phyloP scores from a whole-genome alignment of 2,888 invertebrate species.

The Leptopilina myrica region DNA sequence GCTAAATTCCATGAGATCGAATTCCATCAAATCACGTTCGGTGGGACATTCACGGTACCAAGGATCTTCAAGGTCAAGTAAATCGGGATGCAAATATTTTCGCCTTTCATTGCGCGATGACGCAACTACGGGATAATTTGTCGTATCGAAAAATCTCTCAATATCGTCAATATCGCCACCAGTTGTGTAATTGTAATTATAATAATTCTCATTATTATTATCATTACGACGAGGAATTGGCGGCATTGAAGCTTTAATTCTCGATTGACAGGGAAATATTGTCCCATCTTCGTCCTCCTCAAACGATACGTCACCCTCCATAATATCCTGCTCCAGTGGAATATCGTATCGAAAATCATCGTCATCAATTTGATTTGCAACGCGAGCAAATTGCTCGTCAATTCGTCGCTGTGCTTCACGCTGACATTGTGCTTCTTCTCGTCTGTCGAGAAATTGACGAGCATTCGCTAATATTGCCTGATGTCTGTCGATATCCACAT shows the following conservation, averaged over 20 bases:
- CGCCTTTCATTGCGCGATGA: conserved; percentile 44
- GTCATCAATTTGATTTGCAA: conserved; percentile 38
- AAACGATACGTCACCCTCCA: conserved; percentile 60
- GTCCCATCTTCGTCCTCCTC: conserved; percentile 59
- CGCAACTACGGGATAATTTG: conserved; percentile 58
- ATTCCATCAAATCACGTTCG: conserved; percentile 62
- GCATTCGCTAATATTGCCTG: conserved; percentile 64
- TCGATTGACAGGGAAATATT: conserved; percentile 55
- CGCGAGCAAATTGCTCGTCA: conserved; percentile 57
- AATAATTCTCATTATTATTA: neutral
- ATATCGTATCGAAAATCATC: conserved; percentile 54
- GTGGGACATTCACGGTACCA: conserved; percentile 59
- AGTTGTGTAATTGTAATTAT: conserved; percentile 31
- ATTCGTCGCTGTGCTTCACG: conserved; percentile 51
- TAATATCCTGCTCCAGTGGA: conserved; percentile 61
- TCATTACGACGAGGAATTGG: conserved; percentile 49
- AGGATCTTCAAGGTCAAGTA: conserved; percentile 68
- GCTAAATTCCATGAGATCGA: neutral
- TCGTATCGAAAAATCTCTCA: conserved; percentile 65
- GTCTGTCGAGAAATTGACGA: conserved; percentile 56
- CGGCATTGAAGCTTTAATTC: conserved; percentile 56
- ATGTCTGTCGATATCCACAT: conserved; percentile 54
- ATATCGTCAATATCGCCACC: conserved; percentile 60
- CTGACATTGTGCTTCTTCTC: conserved; percentile 44
- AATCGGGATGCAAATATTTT: conserved; percentile 61